Evolutionary conservation across 30 jellyfish, hydroid and myxozoan genomes (phyloP).

Genomic region (Cassiopea xamachana): DNA sequence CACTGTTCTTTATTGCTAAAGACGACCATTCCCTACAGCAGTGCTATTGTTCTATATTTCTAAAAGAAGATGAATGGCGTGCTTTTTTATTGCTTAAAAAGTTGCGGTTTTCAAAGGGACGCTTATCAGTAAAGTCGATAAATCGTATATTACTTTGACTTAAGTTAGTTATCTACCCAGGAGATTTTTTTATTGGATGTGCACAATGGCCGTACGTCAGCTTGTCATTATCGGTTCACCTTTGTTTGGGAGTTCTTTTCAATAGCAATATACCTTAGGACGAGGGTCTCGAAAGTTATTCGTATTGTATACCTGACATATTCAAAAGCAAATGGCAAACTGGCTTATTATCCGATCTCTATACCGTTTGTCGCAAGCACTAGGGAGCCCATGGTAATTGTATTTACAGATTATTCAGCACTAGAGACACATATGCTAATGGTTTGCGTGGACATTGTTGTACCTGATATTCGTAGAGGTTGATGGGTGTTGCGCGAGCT

Average conservation of each 20-base stretch:
- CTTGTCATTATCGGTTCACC: neutral
- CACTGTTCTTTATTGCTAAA: neutral
- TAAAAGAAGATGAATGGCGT: neutral
- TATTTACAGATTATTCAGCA: neutral
- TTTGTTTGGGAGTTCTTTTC: neutral
- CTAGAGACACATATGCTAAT: neutral
- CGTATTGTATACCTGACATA: neutral
- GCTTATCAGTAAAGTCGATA: neutral
- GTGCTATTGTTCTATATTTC: neutral
- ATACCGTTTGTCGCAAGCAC: neutral
- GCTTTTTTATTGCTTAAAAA: neutral
- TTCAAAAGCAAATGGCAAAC: neutral
- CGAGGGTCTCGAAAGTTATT: neutral
- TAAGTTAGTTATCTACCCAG: conserved; percentile 7
- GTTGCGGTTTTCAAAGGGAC: neutral
- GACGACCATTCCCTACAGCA: neutral
- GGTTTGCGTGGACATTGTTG: conserved; percentile 3
- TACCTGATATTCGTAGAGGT: neutral
- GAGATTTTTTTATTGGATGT: neutral
- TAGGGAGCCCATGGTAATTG: conserved; percentile 3
- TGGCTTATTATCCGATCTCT: neutral
- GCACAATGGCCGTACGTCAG: neutral
- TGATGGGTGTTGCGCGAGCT: neutral
- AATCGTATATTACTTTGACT: neutral
- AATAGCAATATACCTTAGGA: neutral